Conservation (phyloP, 2,113 vertebrate genomes). For the Gasterosteus nipponicus region DNA sequence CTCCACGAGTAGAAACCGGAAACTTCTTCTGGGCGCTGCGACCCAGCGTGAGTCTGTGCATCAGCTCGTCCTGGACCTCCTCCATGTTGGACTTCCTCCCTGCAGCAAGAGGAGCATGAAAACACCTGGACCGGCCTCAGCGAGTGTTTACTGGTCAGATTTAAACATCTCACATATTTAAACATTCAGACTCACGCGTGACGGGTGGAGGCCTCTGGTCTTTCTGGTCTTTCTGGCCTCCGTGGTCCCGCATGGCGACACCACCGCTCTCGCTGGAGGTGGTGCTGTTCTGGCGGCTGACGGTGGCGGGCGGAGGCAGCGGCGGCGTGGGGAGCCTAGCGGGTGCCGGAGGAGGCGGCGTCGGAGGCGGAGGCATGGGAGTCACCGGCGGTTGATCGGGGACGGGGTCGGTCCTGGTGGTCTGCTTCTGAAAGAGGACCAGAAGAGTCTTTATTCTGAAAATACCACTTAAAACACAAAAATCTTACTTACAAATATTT, state of each 20-base stretch:
- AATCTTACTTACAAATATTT: not conserved
- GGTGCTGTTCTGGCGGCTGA: conserved; percentile 84
- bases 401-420: conserved; percentile 76
- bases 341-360: conserved; percentile 75
- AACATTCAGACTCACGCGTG: conserved; percentile 71
- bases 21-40: conserved; percentile 91
- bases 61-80: conserved; percentile 95
- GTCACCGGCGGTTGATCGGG: conserved; percentile 59
- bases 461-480: not conserved
- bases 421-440: conserved; percentile 85
- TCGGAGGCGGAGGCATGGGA: conserved; percentile 71
- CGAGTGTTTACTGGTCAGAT: too few relatives aligned
- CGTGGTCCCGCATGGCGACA: conserved; percentile 80
- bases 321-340: conserved; percentile 71
- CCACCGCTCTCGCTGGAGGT: conserved; percentile 83
- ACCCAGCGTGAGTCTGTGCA: conserved; percentile 92
- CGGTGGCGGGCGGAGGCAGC: conserved; percentile 71
- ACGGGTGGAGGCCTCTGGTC: conserved; percentile 74
- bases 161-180: too few relatives aligned
- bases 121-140: too few relatives aligned
- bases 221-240: conserved; percentile 80
- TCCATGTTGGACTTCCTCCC: conserved; percentile 98
- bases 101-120: conserved; percentile 37
- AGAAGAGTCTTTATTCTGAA: not conserved
- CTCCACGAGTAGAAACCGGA: conserved; percentile 80